Evolutionary conservation across 2,797 vertebrate genomes (phyloP).

Genomic region (Coranthus polyacanthus): DNA sequence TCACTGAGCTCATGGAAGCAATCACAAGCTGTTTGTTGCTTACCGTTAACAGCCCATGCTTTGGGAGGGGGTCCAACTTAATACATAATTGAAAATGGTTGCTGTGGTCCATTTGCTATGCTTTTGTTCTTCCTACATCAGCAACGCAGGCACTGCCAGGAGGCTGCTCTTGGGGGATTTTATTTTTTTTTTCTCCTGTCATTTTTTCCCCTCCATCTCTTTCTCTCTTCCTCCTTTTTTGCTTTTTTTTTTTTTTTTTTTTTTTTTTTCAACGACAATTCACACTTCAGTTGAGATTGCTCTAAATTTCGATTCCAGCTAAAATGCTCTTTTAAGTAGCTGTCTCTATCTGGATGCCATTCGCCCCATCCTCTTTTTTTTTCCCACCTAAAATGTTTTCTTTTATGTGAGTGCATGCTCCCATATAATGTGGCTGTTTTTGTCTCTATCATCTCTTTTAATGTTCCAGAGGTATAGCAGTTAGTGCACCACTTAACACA

Average conservation of each 20-base stretch:
- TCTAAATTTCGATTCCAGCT: conserved; percentile 71
- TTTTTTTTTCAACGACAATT: conserved; percentile 51
- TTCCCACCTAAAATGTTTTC: conserved; percentile 46
- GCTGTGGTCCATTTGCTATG: conserved; percentile 76
- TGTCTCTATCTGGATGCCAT: conserved; percentile 56
- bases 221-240: conserved; percentile 58
- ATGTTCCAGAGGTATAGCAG: conserved; percentile 22
- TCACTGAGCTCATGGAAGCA: conserved; percentile 60
- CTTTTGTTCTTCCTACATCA: conserved; percentile 79
- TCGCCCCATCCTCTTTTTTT: conserved; percentile 27
- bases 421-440: conserved; percentile 39
- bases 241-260: conserved; percentile 39
- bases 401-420: conserved; percentile 41
- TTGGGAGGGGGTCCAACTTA: conserved; percentile 60
- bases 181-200: conserved; percentile 37
- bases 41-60: conserved; percentile 69
- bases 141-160: conserved; percentile 62
- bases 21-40: conserved; percentile 75
- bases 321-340: conserved; percentile 72
- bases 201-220: conserved; percentile 54
- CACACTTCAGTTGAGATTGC: conserved; percentile 76
- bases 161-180: conserved; percentile 72
- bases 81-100: conserved; percentile 81
- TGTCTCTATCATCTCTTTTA: conserved; percentile 41
- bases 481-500: conserved; percentile 33